Evolutionary conservation across 2,888 invertebrate species (phyloP).

Genomic region (Callimorpha dominula): DNA sequence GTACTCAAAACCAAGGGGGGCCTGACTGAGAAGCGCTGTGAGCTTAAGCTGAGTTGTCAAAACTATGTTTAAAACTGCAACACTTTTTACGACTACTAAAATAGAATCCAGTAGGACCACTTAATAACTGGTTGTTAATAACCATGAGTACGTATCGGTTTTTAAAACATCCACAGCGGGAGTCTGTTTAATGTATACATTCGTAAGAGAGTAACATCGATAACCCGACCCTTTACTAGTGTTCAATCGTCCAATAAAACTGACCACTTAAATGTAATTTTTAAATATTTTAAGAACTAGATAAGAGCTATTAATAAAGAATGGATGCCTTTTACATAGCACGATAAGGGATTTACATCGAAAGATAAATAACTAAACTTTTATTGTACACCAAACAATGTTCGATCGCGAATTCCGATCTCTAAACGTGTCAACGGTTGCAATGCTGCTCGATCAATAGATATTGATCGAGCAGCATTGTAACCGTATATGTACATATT

Average conservation of each 20-base stretch:
- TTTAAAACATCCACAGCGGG: constrained; percentile 32
- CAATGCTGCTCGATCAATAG: too few species aligned
- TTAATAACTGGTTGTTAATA: constrained; percentile 35
- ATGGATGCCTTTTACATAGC: constrained; percentile 12
- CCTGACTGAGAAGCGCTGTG: neutral
- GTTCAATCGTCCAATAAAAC: constrained; percentile 51
- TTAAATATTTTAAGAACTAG: constrained; percentile 55
- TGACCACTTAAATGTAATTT: constrained; percentile 53
- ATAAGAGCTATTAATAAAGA: constrained; percentile 50
- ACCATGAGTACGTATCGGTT: constrained; percentile 34
- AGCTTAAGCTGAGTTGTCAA: constrained; percentile 1
- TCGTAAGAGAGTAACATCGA: constrained; percentile 5
- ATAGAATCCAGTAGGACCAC: constrained; percentile 21
- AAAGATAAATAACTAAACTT: neutral
- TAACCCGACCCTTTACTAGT: constrained; percentile 24
- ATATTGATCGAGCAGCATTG: too few species aligned
- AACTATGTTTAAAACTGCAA: constrained; percentile 14
- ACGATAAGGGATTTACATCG: constrained; percentile 1
- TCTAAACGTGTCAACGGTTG: too few species aligned
- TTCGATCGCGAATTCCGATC: neutral
- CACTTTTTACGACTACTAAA: constrained; percentile 20
- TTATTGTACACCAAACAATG: neutral
- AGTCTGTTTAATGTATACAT: constrained; percentile 33
- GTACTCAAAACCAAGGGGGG: neutral
- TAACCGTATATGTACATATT: too few species aligned